phyloP scores from a whole-genome alignment of 2,888 invertebrate genomes.

The Thereva nobilitata region DNA sequence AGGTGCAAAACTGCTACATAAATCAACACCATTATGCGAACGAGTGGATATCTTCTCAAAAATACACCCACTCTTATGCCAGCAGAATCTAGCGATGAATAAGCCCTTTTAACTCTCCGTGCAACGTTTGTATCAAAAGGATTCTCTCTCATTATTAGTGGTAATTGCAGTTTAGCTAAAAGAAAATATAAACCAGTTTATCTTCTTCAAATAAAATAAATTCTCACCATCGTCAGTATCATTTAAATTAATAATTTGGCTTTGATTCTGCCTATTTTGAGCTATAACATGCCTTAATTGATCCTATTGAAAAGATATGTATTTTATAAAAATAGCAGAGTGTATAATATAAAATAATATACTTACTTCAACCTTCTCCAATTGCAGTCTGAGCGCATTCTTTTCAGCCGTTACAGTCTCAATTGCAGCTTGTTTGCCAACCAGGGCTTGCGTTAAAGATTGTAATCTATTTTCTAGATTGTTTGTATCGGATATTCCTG shows the following conservation, averaged over 20 bases:
- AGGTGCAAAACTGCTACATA: constrained; percentile 86
- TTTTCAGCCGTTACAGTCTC: constrained; percentile 82
- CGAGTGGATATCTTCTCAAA: constrained; percentile 78
- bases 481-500: constrained; percentile 49
- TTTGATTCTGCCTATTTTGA: constrained; percentile 61
- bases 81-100: constrained; percentile 74
- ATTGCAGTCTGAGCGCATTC: constrained; percentile 80
- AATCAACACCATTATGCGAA: constrained; percentile 78
- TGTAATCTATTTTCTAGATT: constrained; percentile 59
- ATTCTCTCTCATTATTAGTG: constrained; percentile 71
- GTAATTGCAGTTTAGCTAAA: constrained; percentile 68
- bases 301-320: constrained; percentile 53
- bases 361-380: constrained; percentile 77
- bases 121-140: constrained; percentile 78
- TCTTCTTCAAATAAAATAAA: not conserved
- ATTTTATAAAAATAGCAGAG: constrained; percentile 18
- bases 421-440: constrained; percentile 83
- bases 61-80: constrained; percentile 80
- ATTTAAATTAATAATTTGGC: constrained; percentile 63
- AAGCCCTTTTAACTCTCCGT: constrained; percentile 75
- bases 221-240: constrained; percentile 68
- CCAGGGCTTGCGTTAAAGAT: constrained; percentile 77
- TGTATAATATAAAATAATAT: constrained; percentile 20
- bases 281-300: constrained; percentile 65
- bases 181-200: not conserved